Evolutionary conservation across 2,888 invertebrate genomes (phyloP), one percentile per base, ranked within the genome.

Genomic region (Apamea anceps): DNA sequence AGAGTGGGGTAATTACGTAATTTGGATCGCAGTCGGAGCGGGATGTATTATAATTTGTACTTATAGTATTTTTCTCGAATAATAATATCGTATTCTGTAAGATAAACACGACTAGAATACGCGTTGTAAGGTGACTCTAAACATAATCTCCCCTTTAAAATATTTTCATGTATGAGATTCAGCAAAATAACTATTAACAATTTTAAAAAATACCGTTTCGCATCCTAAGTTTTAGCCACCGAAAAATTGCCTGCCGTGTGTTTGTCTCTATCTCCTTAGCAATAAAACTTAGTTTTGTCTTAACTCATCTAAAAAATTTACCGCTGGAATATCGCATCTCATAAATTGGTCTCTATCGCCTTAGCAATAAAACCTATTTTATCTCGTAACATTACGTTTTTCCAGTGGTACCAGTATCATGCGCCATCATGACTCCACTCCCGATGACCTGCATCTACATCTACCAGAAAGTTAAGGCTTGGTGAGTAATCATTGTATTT

Each of bases 381-480:
- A 81, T 54, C n/a, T 62, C 10, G 28, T 15, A n/a, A 45, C 0
- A 60, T 18, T 76, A 28, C 74, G 32, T 75, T 97, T 96, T 80
- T n/a, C 57, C 97, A 98, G 99, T 99, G 89, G 97, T 99, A 81
- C 99, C 99, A 6, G 99, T 99, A 0, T 98, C 99, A 5, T 98
- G 99, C 37, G 99, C 99, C 32, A 98, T 99, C 70, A 99, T 99
- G 98, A 99, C 99, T 0, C 99, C 99, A 0, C 93, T 99, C 45
- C 99, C 99, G 0, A 97, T 99, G 91, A 95, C 98, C 25, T 92
- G 97, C 63, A 95, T 98, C 75, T 98, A 94, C 91, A 92, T 98
- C 28, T 95, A 96, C 88, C 97, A 97, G 90, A 97, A 97, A 90
- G 93, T 97, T 28, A 95, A 91, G 71, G 93, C 93, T 86, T 97